phyloP scores from a whole-genome alignment of 2,113 vertebrate species.

The Chlamydotis undulata region DNA sequence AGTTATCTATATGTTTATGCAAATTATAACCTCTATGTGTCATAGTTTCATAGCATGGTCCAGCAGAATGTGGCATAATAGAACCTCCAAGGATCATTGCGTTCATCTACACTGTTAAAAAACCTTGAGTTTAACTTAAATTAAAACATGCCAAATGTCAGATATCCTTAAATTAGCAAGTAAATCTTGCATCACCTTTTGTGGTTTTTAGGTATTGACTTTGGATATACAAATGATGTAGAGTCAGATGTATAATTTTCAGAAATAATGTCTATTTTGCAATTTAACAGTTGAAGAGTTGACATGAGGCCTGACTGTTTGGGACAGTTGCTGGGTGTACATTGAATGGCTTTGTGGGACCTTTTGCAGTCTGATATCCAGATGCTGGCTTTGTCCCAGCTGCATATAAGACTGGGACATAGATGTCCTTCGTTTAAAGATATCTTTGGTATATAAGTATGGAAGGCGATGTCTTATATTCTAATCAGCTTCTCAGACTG shows the following conservation, averaged over 20 bases:
- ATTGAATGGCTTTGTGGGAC: not conserved
- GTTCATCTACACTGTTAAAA: not conserved
- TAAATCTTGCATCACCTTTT: not conserved
- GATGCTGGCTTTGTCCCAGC: not conserved
- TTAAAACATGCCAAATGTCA: not conserved
- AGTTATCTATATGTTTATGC: not conserved
- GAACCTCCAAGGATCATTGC: not conserved
- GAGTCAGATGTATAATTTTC: not conserved
- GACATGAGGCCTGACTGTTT: not conserved
- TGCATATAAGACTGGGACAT: not conserved
- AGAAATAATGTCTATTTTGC: not conserved
- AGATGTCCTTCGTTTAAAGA: not conserved
- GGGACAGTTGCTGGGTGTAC: not conserved
- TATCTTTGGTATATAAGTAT: not conserved
- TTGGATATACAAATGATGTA: not conserved
- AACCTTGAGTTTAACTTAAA: not conserved
- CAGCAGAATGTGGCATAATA: not conserved
- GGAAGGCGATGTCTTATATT: not conserved
- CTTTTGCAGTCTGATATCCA: not conserved
- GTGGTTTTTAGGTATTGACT: not conserved
- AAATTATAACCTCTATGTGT: not conserved
- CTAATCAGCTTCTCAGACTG: not conserved
- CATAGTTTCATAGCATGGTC: not conserved
- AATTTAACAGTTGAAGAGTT: not conserved
- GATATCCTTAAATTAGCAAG: not conserved